Evolutionary conservation across 2,113 vertebrate species (phyloP), one percentile per base, ranked within the genome.

Genomic region (Pedetes capensis): DNA sequence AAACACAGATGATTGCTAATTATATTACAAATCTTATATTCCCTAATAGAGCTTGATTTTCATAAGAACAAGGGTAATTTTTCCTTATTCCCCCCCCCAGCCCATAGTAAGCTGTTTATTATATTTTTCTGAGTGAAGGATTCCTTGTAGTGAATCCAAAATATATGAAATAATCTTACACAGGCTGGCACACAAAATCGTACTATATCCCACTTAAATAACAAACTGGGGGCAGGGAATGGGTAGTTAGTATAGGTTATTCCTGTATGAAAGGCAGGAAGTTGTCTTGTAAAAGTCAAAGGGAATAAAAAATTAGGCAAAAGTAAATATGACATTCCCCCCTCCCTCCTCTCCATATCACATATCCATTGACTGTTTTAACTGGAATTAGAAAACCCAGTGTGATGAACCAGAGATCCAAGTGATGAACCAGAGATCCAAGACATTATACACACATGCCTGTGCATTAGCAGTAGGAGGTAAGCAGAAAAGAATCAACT

Each of bases 391-490:
- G 44, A 76, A 82, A 59, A 23, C 7, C 10, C 0, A 61, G 29
- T 44, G 6, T 13, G 42, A 42, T n/a, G 12, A 34, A 37, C 13
- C 8, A n/a, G 2, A 76, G 8, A 76, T 23, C 18, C 17, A 29
- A 23, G 32, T 12, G 39, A 8, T 27, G 39, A 63, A 61, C 10
- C 13, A n/a, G 20, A 18, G 10, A 51, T 51, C 11, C 27, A 79
- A 57, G 27, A 80, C 23, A 8, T 17, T 59, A 2, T 61, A 8
- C 14, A 37, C 7, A 34, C 22, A 13, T 6, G 8, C 4, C 27
- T 49, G 5, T 18, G 13, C 13, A 4, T 8, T 59, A 22, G 6
- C 1, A 39, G 23, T 34, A 7, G 3, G 25, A 11, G 1, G 17
- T n/a, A 1, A 68, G 6, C 61, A 17, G 34, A 55, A 68, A 76